phyloP scores from a whole-genome alignment of 2,797 vertebrate genomes.

The Epinephelus coioides region DNA sequence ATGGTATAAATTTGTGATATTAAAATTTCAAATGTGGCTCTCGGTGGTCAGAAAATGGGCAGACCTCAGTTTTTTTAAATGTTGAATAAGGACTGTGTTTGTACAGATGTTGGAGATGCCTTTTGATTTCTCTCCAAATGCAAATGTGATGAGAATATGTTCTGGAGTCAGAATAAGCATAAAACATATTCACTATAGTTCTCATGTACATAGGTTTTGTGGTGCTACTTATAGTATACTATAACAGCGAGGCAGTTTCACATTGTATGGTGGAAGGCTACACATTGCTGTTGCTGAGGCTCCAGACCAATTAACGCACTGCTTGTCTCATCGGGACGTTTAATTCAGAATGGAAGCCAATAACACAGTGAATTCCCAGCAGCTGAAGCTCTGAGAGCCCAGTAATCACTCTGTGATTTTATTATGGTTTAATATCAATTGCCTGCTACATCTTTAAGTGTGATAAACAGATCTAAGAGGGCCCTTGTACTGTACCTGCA shows the following conservation, averaged over 20 bases:
- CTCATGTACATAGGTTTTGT: conserved; percentile 82
- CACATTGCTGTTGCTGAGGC: conserved; percentile 38
- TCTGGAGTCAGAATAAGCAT: conserved; percentile 74
- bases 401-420: conserved; percentile 44
- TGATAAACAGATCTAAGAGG: conserved; percentile 51
- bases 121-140: conserved; percentile 76
- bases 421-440: conserved; percentile 49
- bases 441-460: conserved; percentile 54
- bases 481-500: conserved; percentile 59
- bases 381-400: conserved; percentile 61
- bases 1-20: conserved; percentile 35
- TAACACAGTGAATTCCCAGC: conserved; percentile 55
- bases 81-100: conserved; percentile 72
- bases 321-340: conserved; percentile 28
- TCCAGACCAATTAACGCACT: conserved; percentile 38
- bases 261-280: conserved; percentile 44
- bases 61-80: conserved; percentile 67
- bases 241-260: conserved; percentile 60
- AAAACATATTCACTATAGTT: conserved; percentile 78
- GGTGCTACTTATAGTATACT: conserved; percentile 78
- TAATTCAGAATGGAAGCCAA: conserved; percentile 47
- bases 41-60: conserved; percentile 75
- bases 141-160: conserved; percentile 83
- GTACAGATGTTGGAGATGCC: conserved; percentile 74
- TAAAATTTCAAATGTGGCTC: conserved; percentile 54